Conservation (phyloP, 2,888 invertebrate species). For the Parascotia fuliginaria region DNA sequence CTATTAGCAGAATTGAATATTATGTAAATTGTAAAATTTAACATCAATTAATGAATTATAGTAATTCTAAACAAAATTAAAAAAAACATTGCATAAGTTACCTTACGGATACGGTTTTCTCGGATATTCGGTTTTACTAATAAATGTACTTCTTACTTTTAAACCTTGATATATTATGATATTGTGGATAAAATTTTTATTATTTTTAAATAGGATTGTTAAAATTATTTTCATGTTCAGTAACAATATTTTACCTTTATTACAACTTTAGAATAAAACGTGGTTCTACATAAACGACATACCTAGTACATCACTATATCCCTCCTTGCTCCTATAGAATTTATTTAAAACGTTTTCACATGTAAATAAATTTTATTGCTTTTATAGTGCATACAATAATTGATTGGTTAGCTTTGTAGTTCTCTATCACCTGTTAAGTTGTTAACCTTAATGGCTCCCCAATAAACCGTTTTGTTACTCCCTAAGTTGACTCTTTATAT, state of each 20-base stretch:
- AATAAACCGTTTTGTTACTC: constrained; percentile 26
- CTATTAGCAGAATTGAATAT: no score
- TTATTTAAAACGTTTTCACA: constrained; percentile 13
- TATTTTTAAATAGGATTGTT: no score
- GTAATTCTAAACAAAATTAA: no score
- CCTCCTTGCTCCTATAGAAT: neutral
- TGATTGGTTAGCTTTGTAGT: constrained; percentile 29
- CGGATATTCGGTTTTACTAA: no score
- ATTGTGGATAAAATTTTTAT: no score
- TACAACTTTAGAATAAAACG: neutral
- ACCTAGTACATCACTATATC: constrained; percentile 13
- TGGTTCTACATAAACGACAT: neutral
- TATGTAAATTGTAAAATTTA: no score
- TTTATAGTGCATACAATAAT: constrained; percentile 25
- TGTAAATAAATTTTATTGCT: constrained; percentile 41
- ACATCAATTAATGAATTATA: no score
- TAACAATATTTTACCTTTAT: neutral
- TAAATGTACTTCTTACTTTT: no score
- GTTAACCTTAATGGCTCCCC: constrained; percentile 28
- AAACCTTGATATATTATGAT: no score
- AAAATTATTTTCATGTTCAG: neutral
- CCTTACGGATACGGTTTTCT: no score
- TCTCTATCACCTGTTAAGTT: constrained; percentile 35
- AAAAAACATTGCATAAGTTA: no score
- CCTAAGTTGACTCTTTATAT: constrained; percentile 5